These are phyloP conservation scores for Mesocentrotus franciscanus DNA, from an alignment of 53 echinoderm and acorn worm genomes.

Conservation along the genomic window DNA sequence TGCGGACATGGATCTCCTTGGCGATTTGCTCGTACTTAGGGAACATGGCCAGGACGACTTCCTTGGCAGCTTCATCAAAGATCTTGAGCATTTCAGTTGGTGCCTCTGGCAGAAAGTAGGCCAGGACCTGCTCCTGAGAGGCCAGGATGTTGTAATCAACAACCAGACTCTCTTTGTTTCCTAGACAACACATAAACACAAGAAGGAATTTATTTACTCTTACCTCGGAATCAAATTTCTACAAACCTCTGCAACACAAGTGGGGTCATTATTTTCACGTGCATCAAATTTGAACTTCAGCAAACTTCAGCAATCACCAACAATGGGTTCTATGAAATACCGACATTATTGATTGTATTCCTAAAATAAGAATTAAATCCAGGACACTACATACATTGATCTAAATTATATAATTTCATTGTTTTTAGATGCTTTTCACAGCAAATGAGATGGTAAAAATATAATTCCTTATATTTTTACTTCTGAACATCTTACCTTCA, in stretches of 20 bases:
- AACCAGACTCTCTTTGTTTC: constrained; percentile 95
- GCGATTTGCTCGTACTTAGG: constrained; percentile 98
- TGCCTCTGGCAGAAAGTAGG: constrained; percentile 98
- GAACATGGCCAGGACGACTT: constrained; percentile 95
- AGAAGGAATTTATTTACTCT: not conserved
- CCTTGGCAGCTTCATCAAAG: constrained; percentile 99
- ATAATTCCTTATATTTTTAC: too few species aligned
- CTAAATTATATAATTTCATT: too few species aligned
- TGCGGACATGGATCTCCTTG: constrained; percentile 97
- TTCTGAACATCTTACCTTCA: constrained; percentile 76
- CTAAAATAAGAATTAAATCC: too few species aligned
- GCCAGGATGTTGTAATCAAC: constrained; percentile 98
- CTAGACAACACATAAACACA: constrained; percentile 52
- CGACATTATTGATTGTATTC: too few species aligned
- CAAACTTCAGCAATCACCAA: too few species aligned
- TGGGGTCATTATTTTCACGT: too few species aligned
- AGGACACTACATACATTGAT: too few species aligned
- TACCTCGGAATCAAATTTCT: not conserved
- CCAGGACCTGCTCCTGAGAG: constrained; percentile 94
- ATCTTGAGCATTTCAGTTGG: constrained; percentile 97
- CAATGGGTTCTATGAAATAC: too few species aligned
- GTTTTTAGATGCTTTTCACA: too few species aligned
- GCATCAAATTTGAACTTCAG: too few species aligned
- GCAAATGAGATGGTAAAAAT: too few species aligned
- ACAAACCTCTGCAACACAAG: not conserved